Base-by-base conservation (phyloP, 2,113 vertebrate species). In the Edolisoma coerulescens region DNA sequence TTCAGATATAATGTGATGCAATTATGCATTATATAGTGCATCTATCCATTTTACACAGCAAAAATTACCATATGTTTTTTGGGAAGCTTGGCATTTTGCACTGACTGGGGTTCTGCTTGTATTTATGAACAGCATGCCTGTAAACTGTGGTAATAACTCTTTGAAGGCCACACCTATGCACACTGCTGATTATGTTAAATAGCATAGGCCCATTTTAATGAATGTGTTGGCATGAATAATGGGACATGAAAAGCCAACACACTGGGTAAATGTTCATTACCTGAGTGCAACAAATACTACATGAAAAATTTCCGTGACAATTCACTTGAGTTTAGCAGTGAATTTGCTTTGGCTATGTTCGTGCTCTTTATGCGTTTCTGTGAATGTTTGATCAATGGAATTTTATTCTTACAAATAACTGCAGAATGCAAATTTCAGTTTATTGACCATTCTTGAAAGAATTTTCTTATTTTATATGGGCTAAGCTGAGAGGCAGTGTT, bases 1-100 rank as follows among this genome's bases (percentile, higher is more conserved):
- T 96, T 95, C 96, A 96, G 61, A 65, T 96, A 84, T 87, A 90
- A 95, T 89, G 80, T 60, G 84, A 68, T 87, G 85, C 88, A 93
- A 39, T 94, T 96, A 95, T 69, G 84, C 81, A 73, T 97, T 95
- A 76, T 96, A 97, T 92, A 93, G 88, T 33, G 5, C 90, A 84
- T 95, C 64, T 92, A 96, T 82, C 92, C 63, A 50, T 95, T 97
- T 93, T 89, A 67, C 41, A 39, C 78, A 63, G 77, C 39, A 83
- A 74, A 78, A 89, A 63, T 84, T 87, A 27, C 41, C 74, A 71
- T 81, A 88, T 78, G 87, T 84, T 93, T 65, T 65, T 68, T 92
- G 69, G 80, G 84, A 96, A 74, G 77, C 41, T 68, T 87, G 96
- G 78, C 15, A 20, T 87, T 95, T 69, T 86, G 75, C 80, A 33